Evolutionary conservation across 2,888 invertebrate genomes (phyloP).

Genomic region (Eupsilia transversa): DNA sequence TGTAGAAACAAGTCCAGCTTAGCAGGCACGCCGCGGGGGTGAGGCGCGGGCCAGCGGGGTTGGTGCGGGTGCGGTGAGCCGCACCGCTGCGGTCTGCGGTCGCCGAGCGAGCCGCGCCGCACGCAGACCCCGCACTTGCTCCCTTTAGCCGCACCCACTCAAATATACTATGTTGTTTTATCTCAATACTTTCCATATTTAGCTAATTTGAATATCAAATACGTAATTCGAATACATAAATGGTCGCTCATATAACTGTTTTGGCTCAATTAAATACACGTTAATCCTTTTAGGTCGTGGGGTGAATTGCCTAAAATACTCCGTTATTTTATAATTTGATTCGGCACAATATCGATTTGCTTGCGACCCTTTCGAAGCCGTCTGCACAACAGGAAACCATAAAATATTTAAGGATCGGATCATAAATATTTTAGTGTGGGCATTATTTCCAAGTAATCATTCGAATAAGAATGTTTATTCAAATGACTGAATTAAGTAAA

Average conservation of each 20-base stretch:
- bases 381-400: conserved; percentile 50
- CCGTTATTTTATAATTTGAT: conserved; percentile 19
- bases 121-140: conserved; percentile 72
- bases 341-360: conserved; percentile 33
- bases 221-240: conserved; percentile 25
- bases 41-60: conserved; percentile 43
- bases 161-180: conserved; percentile 74
- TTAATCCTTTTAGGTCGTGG: conserved; percentile 38
- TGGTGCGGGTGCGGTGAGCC: conserved; percentile 64
- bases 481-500: conserved; percentile 50
- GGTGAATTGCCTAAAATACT: conserved; percentile 21
- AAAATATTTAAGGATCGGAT: conserved; percentile 50
- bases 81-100: conserved; percentile 76
- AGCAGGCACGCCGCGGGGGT: conserved; percentile 63
- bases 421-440: conserved; percentile 59
- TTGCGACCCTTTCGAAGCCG: conserved; percentile 17
- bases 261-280: conserved; percentile 51
- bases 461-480: conserved; percentile 56
- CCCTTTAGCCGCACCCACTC: conserved; percentile 69
- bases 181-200: conserved; percentile 59
- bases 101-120: conserved; percentile 74
- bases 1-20: conserved; percentile 76
- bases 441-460: conserved; percentile 60
- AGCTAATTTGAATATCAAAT: conserved; percentile 38
- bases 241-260: conserved; percentile 41